These are phyloP conservation scores for Neolamprologus longior DNA, from an alignment of 2,113 vertebrate species.

Conservation along the genomic window DNA sequence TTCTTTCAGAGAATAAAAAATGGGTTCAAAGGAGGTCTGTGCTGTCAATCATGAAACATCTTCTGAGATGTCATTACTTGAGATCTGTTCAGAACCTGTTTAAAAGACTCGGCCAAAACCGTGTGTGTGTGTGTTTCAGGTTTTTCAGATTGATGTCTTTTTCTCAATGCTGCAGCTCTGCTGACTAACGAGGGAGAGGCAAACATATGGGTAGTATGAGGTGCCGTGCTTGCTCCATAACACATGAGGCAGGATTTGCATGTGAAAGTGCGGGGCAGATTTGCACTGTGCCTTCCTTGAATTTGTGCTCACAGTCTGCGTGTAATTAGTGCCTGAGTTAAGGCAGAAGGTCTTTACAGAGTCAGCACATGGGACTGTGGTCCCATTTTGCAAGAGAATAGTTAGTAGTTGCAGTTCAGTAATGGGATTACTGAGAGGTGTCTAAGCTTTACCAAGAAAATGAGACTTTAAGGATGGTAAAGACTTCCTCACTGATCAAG, in stretches of 20 bases:
- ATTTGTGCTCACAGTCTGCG: constrained; percentile 6
- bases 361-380: constrained; percentile 9
- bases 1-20: background rate
- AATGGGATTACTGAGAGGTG: background rate
- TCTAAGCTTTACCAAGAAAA: background rate
- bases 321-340: constrained; percentile 34
- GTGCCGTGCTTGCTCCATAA: background rate
- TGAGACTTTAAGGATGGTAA: background rate
- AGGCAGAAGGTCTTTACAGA: background rate
- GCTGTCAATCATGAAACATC: constrained; percentile 11
- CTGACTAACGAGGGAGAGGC: background rate
- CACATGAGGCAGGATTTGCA: background rate
- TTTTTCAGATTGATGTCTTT: background rate
- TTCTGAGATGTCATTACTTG: background rate
- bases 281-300: background rate
- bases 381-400: background rate
- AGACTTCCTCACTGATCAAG: background rate
- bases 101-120: background rate
- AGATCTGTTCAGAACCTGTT: background rate
- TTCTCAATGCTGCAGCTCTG: background rate
- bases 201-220: background rate
- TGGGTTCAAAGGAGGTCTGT: background rate
- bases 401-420: background rate
- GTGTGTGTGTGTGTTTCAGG: rapidly evolving
- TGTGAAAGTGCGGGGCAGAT: background rate